phyloP scores from a whole-genome alignment of 2,888 invertebrate genomes.

The Tipula lateralis region DNA sequence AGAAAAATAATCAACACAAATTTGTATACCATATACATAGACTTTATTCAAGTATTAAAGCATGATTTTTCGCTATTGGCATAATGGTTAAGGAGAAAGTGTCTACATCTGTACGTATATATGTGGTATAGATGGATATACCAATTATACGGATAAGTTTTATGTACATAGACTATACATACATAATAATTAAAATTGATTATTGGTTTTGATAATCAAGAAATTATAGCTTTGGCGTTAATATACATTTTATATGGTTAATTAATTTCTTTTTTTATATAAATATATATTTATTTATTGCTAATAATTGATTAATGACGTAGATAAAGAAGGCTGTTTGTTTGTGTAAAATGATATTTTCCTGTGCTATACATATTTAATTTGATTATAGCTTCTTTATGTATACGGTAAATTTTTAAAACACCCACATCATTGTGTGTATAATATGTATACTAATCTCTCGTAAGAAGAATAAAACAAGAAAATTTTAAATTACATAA shows the following conservation, averaged over 20 bases:
- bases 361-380: not conserved
- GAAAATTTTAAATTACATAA: conserved; percentile 3
- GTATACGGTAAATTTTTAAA: not conserved
- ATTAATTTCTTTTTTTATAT: not conserved
- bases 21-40: not conserved
- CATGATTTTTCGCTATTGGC: not conserved
- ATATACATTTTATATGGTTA: conserved; percentile 1
- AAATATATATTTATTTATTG: too few species aligned
- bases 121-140: not conserved
- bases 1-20: not conserved
- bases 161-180: too few species aligned
- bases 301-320: conserved; percentile 5
- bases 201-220: conserved; percentile 11
- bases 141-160: not conserved
- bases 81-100: not conserved
- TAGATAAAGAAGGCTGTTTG: not conserved
- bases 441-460: not conserved
- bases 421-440: not conserved
- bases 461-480: not conserved
- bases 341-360: not conserved
- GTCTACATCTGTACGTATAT: not conserved
- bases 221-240: conserved; percentile 11
- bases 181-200: conserved; percentile 14
- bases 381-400: not conserved
- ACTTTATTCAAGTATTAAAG: not conserved